Evolutionary conservation across 2,797 vertebrate species (phyloP).

Genomic region (Artibeus lituratus): DNA sequence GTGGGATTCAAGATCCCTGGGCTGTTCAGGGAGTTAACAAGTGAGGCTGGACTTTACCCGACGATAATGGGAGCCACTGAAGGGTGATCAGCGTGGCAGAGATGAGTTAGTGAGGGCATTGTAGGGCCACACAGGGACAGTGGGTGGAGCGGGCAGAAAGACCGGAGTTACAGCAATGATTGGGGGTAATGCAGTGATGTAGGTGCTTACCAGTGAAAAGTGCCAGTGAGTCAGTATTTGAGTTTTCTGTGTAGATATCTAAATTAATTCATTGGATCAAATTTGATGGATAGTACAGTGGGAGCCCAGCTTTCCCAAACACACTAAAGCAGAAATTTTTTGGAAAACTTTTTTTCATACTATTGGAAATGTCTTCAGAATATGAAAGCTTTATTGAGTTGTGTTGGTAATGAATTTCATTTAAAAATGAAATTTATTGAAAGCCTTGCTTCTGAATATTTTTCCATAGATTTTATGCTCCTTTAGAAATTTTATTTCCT

Average conservation of each 20-base stretch:
- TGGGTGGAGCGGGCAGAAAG: neutral
- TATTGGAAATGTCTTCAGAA: constrained; percentile 8
- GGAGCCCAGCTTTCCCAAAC: neutral
- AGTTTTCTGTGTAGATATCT: neutral
- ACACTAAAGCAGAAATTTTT: neutral
- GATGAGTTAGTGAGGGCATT: neutral
- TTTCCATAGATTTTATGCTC: constrained; percentile 1
- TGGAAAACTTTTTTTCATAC: neutral
- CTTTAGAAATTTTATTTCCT: constrained; percentile 31
- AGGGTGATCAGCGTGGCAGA: neutral
- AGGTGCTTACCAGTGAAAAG: neutral
- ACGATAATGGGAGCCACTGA: neutral
- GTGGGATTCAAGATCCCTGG: neutral
- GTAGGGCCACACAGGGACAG: neutral
- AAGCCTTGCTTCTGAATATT: constrained; percentile 42
- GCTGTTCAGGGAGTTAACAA: neutral
- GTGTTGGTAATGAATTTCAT: constrained; percentile 36
- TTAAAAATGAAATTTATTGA: constrained; percentile 56
- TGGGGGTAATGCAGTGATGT: no score
- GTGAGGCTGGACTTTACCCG: neutral
- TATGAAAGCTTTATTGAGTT: constrained; percentile 33
- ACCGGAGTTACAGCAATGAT: neutral
- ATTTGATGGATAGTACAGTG: neutral
- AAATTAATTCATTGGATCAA: neutral
- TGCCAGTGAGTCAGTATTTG: neutral